Conservation (phyloP, 2,888 invertebrate genomes). For the Leucoma salicis region DNA sequence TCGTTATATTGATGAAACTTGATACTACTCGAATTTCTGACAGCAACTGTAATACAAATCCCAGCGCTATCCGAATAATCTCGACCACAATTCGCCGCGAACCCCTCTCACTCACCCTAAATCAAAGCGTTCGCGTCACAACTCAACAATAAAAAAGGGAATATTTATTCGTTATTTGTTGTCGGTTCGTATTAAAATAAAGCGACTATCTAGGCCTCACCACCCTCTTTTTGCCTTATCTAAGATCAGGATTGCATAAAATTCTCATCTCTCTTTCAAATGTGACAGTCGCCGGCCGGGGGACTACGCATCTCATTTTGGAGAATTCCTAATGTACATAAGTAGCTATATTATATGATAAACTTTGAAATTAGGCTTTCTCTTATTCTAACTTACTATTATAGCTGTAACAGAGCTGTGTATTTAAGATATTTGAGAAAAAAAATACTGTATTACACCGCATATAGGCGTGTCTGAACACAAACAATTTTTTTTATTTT, state of each 20-base stretch:
- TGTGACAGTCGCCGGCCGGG: slow-evolving; percentile 61
- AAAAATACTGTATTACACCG: no score
- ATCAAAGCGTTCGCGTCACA: slow-evolving; percentile 74
- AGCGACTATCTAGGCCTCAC: slow-evolving; percentile 72
- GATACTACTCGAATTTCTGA: slow-evolving; percentile 60
- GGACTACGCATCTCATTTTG: slow-evolving; percentile 67
- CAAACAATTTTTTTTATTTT: no score
- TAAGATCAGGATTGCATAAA: slow-evolving; percentile 79
- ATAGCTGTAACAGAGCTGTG: no score
- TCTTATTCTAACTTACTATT: no score
- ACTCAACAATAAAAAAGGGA: slow-evolving; percentile 74
- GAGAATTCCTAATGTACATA: slow-evolving; percentile 40
- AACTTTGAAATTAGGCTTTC: no score
- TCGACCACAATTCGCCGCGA: slow-evolving; percentile 73
- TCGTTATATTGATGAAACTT: slow-evolving; percentile 64
- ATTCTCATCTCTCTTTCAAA: slow-evolving; percentile 69
- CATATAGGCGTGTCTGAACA: no score
- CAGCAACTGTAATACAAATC: slow-evolving; percentile 68
- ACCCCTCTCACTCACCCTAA: slow-evolving; percentile 69
- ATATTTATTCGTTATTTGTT: slow-evolving; percentile 81
- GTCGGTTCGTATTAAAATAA: slow-evolving; percentile 80
- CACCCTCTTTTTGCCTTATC: slow-evolving; percentile 72
- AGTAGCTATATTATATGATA: slow-evolving; percentile 36
- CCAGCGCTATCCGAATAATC: slow-evolving; percentile 64
- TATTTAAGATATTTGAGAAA: no score